Evolutionary conservation across 2,797 vertebrate genomes (phyloP).

Genomic region (Phrynocephalus vlangalii): DNA sequence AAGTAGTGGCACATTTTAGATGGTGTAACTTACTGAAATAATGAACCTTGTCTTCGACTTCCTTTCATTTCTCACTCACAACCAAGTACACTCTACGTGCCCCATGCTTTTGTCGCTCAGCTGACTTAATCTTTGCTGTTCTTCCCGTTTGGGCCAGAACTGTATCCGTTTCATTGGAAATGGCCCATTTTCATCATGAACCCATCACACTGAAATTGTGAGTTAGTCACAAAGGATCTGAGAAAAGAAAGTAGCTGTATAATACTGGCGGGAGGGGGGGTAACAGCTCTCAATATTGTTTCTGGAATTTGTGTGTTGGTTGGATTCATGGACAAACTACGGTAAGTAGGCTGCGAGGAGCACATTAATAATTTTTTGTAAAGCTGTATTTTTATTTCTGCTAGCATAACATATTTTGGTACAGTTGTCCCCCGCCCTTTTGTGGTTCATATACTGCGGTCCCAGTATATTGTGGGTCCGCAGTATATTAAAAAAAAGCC

Average conservation of each 20-base stretch:
- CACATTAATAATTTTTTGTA: background rate
- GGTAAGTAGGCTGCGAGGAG: background rate
- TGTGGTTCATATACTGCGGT: too few species aligned
- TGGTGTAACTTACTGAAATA: slow-evolving; percentile 26
- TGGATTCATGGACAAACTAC: background rate
- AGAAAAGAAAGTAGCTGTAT: slow-evolving; percentile 13
- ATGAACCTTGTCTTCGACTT: slow-evolving; percentile 31
- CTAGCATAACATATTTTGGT: background rate
- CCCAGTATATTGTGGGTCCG: too few species aligned
- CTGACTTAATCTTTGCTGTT: slow-evolving; percentile 23
- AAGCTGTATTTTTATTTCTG: background rate
- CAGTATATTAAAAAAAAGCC: too few species aligned
- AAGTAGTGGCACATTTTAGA: slow-evolving; percentile 19
- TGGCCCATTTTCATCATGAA: slow-evolving; percentile 3
- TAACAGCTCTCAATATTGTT: background rate
- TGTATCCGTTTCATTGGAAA: background rate
- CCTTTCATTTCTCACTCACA: slow-evolving; percentile 29
- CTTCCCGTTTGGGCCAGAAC: slow-evolving; percentile 10
- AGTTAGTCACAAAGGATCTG: slow-evolving; percentile 37
- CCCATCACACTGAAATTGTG: slow-evolving; percentile 26
- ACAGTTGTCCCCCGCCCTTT: too few species aligned
- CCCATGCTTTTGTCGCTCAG: background rate
- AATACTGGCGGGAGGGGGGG: background rate
- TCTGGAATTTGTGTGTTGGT: background rate
- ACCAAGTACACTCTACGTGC: background rate